Evolutionary conservation across 2,113 vertebrate species (phyloP), one percentile per base, ranked within the genome.

Genomic region (Odontesthes bonariensis): DNA sequence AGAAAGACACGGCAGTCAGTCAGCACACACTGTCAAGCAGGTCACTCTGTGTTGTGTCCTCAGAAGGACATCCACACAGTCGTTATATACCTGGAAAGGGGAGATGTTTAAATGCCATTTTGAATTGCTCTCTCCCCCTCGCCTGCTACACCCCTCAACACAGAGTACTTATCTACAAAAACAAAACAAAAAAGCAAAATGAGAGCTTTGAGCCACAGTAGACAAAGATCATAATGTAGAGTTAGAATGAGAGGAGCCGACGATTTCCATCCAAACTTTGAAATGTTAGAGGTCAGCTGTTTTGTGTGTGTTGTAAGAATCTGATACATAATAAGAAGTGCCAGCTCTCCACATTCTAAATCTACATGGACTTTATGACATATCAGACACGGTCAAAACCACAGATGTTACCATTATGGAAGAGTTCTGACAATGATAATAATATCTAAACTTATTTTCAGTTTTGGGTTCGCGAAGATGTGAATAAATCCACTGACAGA

Each of bases 81-180:
- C 69, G 69, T 92, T 91, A 88, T 91, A 91, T 93, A 95, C 94
- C 93, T 95, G 93, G 89, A 94, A 93, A 91, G 93, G 93, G 92
- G 93, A 94, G 94, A 94, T 88, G 94, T 92, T 94, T 93, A 92
- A 93, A 94, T 92, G 93, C 88, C 94, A 94, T 94, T 94, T 93
- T 93, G 82, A 87, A 92, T 91, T 93, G 93, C 89, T 93, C 91
- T 93, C 86, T 86, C 83, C 79, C 92, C 90, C 90, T 91, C 87
- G 88, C 93, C 89, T 74, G 89, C 92, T 93, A 92, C 92, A 92
- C 91, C 93, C 93, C 93, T 95, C 94, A 95, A 95, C 93, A 95
- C 94, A 94, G 92, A 92, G 93, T 95, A 94, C 94, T 95, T 95
- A 94, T 95, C 93, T 94, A 94, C 84, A 90, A 92, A 90, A 95